Percentiles rank a stretch among this genome's conserved stretches.
Evolutionary conservation across 2,888 invertebrate genomes (phyloP).

Genomic region (Tridacna gigas): DNA sequence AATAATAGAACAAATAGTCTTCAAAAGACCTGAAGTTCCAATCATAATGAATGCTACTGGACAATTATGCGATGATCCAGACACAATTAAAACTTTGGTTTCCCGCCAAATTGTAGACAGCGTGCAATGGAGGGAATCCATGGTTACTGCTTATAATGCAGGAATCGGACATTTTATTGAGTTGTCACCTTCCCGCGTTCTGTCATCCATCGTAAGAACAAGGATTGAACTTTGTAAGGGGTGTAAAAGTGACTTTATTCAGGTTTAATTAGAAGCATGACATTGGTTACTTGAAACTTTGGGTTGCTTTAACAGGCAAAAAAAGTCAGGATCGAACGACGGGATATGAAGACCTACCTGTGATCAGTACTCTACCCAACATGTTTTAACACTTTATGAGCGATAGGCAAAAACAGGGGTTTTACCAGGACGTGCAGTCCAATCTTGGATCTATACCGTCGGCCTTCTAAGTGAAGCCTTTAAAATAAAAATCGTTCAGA

Average conservation of each 20-base stretch:
- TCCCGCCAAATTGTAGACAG: background rate
- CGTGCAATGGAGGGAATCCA: background rate
- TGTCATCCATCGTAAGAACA: conserved; percentile 2
- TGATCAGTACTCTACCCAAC: too few relatives aligned
- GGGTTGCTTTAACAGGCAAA: background rate
- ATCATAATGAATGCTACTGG: conserved; percentile 8
- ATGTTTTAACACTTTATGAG: too few relatives aligned
- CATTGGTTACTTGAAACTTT: background rate
- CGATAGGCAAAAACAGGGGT: too few relatives aligned
- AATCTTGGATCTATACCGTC: too few relatives aligned
- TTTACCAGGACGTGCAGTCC: too few relatives aligned
- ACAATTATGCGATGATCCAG: background rate
- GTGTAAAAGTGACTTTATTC: conserved; percentile 3
- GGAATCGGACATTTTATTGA: background rate
- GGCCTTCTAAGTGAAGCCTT: too few relatives aligned
- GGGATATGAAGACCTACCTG: too few relatives aligned
- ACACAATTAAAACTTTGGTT: background rate
- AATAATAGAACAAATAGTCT: background rate
- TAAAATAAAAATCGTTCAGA: too few relatives aligned
- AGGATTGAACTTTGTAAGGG: background rate
- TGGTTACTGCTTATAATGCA: background rate
- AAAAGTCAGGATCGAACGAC: too few relatives aligned
- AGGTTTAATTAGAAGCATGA: background rate
- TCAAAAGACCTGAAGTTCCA: background rate
- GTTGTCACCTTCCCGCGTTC: background rate